Evolutionary conservation across 2,797 vertebrate species (phyloP).

Genomic region (Eidolon dupreanum): DNA sequence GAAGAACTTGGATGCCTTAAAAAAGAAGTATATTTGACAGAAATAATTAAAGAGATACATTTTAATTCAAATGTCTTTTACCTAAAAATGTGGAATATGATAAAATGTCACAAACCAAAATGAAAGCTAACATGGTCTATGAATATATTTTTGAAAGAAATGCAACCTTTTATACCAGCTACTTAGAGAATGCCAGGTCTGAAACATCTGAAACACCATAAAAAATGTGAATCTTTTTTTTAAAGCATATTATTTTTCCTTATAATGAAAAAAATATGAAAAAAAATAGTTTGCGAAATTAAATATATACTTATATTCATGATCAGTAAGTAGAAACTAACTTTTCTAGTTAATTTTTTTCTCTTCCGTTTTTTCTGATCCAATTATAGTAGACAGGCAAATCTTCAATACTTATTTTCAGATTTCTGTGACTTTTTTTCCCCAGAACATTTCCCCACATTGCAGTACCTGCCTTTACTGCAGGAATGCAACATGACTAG

Average conservation of each 20-base stretch:
- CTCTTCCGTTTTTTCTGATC: background rate
- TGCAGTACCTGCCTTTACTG: background rate
- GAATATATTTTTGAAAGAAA: slow-evolving; percentile 48
- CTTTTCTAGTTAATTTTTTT: slow-evolving; percentile 57
- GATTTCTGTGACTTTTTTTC: background rate
- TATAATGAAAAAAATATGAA: slow-evolving; percentile 72
- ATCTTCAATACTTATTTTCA: slow-evolving; percentile 17
- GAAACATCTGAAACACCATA: slow-evolving; percentile 28
- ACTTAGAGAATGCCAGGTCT: slow-evolving; percentile 17
- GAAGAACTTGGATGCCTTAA: slow-evolving; percentile 20
- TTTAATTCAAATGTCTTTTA: slow-evolving; percentile 60
- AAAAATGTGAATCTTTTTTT: background rate
- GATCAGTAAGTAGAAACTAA: slow-evolving; percentile 67
- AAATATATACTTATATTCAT: slow-evolving; percentile 76
- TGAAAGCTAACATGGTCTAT: background rate
- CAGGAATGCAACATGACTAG: background rate
- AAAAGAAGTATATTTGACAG: slow-evolving; percentile 40
- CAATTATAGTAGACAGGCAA: slow-evolving; percentile 7
- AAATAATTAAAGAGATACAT: slow-evolving; percentile 51
- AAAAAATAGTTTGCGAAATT: slow-evolving; percentile 72
- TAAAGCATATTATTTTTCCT: slow-evolving; percentile 34
- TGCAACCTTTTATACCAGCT: background rate
- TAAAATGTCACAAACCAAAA: slow-evolving; percentile 47
- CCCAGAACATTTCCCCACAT: background rate
- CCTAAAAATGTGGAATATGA: background rate